phyloP scores from a whole-genome alignment of 2,888 invertebrate species.

The Nymphalis c-album region DNA sequence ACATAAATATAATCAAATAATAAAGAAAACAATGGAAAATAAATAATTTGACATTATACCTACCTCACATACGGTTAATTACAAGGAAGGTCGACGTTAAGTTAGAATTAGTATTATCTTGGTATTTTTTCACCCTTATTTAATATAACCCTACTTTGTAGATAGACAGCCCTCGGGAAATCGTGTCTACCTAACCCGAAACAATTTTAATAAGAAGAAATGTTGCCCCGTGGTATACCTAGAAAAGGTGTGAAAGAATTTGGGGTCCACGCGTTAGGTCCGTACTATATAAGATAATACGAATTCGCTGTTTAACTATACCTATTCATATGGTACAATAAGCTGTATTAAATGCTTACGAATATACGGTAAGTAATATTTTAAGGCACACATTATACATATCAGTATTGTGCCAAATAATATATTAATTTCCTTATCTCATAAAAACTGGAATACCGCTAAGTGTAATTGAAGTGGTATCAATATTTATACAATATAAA shows the following conservation, averaged over 20 bases:
- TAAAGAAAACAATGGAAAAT: too few species aligned
- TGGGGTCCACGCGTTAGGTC: slow-evolving; percentile 2
- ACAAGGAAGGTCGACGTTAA: not conserved
- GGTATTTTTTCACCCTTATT: slow-evolving; percentile 20
- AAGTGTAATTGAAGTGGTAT: slow-evolving; percentile 7
- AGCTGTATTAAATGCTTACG: not conserved
- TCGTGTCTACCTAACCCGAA: slow-evolving; percentile 32
- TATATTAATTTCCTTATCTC: slow-evolving; percentile 6
- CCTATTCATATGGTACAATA: not conserved
- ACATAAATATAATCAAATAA: too few species aligned
- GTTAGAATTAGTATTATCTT: not conserved
- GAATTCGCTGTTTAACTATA: not conserved
- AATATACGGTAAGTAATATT: too few species aligned
- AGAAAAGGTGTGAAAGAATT: slow-evolving; percentile 26
- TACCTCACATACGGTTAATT: not conserved
- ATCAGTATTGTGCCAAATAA: not conserved
- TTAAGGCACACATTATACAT: not conserved
- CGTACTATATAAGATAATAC: not conserved
- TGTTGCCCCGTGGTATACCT: slow-evolving; percentile 27
- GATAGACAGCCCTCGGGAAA: slow-evolving; percentile 29
- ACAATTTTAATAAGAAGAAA: slow-evolving; percentile 37
- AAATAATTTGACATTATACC: too few species aligned
- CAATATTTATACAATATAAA: slow-evolving; percentile 14
- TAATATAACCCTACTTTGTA: slow-evolving; percentile 22
- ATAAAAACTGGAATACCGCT: not conserved